Evolutionary conservation across 2,797 vertebrate species (phyloP).

Genomic region (Alauda arvensis): DNA sequence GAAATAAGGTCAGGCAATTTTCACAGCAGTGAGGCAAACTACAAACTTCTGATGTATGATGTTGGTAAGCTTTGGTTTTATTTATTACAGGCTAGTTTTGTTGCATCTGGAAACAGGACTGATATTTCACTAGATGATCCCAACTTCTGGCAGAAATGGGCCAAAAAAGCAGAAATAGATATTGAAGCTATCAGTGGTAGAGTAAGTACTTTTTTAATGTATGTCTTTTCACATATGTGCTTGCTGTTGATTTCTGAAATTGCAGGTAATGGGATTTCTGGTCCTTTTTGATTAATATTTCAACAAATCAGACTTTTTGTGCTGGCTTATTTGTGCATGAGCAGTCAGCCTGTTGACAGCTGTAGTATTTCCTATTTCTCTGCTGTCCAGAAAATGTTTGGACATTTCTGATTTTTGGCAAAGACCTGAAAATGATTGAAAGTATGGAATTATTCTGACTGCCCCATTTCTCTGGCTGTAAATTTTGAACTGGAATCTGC

Average conservation of each 20-base stretch:
- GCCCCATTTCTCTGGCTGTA: not conserved
- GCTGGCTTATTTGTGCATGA: not conserved
- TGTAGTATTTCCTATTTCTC: not conserved
- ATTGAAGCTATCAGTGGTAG: constrained; percentile 90
- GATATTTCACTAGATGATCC: constrained; percentile 98
- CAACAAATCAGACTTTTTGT: not conserved
- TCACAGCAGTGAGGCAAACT: not conserved
- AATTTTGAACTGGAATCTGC: not conserved
- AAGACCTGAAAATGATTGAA: not conserved
- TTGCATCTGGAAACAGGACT: constrained; percentile 96
- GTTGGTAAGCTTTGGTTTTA: not conserved
- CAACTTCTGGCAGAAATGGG: constrained; percentile 99
- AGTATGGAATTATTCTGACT: not conserved
- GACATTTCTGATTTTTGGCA: not conserved
- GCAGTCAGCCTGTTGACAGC: not conserved
- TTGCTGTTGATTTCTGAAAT: not conserved
- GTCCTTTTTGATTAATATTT: not conserved
- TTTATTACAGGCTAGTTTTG: constrained; percentile 92
- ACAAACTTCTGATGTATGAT: not conserved
- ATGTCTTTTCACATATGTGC: not conserved
- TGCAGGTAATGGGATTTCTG: not conserved
- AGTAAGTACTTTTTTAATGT: constrained; percentile 77
- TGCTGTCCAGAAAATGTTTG: not conserved
- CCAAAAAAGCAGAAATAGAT: constrained; percentile 96
- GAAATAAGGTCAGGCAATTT: not conserved